These are phyloP conservation scores for Cataglyphis livida DNA, from an alignment of 2,888 invertebrate genomes.

Conservation along the genomic window DNA sequence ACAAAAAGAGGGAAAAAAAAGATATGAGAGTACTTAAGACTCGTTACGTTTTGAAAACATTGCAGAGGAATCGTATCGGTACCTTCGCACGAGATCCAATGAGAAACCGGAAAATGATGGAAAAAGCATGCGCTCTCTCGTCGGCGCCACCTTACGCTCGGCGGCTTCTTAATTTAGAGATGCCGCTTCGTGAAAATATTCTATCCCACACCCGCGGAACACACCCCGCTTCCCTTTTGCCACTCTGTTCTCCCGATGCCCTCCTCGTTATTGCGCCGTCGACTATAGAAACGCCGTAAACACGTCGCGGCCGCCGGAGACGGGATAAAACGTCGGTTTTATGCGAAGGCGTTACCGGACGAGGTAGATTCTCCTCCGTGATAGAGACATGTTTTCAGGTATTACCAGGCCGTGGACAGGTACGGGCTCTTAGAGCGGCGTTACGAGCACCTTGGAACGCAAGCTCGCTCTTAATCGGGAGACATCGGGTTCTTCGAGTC, in stretches of 20 bases:
- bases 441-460: constrained; percentile 79
- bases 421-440: constrained; percentile 83
- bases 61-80: constrained; percentile 44
- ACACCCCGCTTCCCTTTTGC: neutral
- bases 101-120: constrained; percentile 69
- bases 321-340: constrained; percentile 84
- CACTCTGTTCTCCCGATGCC: constrained; percentile 47
- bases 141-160: constrained; percentile 70
- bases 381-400: constrained; percentile 85
- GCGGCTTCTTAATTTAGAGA: constrained; percentile 72
- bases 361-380: constrained; percentile 81
- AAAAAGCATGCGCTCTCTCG: constrained; percentile 58
- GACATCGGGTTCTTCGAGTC: constrained; percentile 66
- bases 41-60: constrained; percentile 42
- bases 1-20: constrained; percentile 7
- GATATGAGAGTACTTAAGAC: constrained; percentile 54
- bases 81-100: constrained; percentile 26
- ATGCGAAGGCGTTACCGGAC: constrained; percentile 83
- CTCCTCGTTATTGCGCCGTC: constrained; percentile 72
- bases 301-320: constrained; percentile 79
- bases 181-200: constrained; percentile 75
- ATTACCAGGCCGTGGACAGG: constrained; percentile 84
- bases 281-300: constrained; percentile 83
- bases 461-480: constrained; percentile 78
- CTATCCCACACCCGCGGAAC: constrained; percentile 42